These are phyloP conservation scores for Silurus meridionalis DNA, from an alignment of 2,113 vertebrate species.

Conservation along the genomic window DNA sequence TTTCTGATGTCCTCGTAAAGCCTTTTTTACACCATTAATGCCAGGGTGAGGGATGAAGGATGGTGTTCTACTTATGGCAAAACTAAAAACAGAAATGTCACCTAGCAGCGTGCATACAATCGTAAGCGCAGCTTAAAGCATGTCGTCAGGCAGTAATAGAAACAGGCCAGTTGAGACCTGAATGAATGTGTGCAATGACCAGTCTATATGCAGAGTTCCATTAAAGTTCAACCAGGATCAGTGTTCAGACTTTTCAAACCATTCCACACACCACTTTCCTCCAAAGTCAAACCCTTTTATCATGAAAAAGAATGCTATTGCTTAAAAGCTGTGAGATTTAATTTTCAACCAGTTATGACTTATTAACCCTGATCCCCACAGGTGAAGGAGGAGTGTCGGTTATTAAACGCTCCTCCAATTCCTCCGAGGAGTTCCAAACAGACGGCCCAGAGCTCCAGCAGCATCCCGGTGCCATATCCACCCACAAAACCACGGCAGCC, in stretches of 20 bases:
- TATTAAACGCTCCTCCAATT: constrained; percentile 93
- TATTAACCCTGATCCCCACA: constrained; percentile 53
- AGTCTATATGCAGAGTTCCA: not conserved
- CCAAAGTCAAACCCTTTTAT: not conserved
- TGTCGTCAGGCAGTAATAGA: not conserved
- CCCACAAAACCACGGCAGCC: constrained; percentile 80
- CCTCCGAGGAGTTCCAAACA: constrained; percentile 91
- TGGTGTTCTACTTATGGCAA: not conserved
- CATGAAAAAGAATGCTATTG: no score
- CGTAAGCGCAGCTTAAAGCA: not conserved
- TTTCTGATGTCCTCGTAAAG: not conserved
- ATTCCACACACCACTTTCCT: not conserved
- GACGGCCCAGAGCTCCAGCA: constrained; percentile 44
- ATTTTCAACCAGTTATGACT: not conserved
- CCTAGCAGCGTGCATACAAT: no score
- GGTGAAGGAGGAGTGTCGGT: constrained; percentile 97
- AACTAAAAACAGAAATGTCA: not conserved
- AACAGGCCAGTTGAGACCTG: not conserved
- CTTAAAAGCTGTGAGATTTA: not conserved
- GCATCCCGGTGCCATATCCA: constrained; percentile 73
- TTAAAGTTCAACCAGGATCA: not conserved
- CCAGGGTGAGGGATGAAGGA: not conserved
- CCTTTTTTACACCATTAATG: not conserved
- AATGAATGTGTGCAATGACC: not conserved
- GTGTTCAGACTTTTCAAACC: not conserved